A percentile compares a stretch with the other conserved stretches of the same genome.
These are phyloP conservation scores for Myotis findleyi DNA, from an alignment of 2,797 vertebrate genomes.

Conservation along the genomic window DNA sequence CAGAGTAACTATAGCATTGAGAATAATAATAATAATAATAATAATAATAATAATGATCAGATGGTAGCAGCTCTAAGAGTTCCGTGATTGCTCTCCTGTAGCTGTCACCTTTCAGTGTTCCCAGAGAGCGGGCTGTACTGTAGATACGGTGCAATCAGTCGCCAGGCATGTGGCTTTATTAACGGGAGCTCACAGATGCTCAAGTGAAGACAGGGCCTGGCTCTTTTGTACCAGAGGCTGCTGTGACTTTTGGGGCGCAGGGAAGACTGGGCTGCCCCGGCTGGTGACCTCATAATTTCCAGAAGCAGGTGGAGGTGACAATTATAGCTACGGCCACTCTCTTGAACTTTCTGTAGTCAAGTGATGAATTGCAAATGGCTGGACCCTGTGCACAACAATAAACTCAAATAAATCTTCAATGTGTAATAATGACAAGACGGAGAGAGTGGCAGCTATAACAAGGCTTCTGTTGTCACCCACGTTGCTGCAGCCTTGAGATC, in stretches of 20 bases:
- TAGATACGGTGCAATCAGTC: neutral
- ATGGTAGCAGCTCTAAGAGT: neutral
- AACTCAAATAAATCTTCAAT: constrained; percentile 95
- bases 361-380: constrained; percentile 96
- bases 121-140: rapidly evolving
- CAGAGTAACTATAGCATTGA: neutral
- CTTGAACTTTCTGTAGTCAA: constrained; percentile 89
- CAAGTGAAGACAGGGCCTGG: neutral
- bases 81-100: neutral
- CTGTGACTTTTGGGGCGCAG: constrained; percentile 70
- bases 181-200: constrained; percentile 9
- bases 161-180: neutral
- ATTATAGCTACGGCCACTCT: constrained; percentile 91
- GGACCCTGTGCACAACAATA: constrained; percentile 91
- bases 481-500: constrained; percentile 92
- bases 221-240: neutral
- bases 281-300: constrained; percentile 92
- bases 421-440: constrained; percentile 94
- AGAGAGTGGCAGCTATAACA: constrained; percentile 95
- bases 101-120: neutral
- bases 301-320: constrained; percentile 92
- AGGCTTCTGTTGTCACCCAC: constrained; percentile 94
- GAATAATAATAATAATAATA: neutral
- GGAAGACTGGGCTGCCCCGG: constrained; percentile 84
- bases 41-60: neutral